Conservation (phyloP, 2,797 vertebrate genomes). For the Remorina albescens region DNA sequence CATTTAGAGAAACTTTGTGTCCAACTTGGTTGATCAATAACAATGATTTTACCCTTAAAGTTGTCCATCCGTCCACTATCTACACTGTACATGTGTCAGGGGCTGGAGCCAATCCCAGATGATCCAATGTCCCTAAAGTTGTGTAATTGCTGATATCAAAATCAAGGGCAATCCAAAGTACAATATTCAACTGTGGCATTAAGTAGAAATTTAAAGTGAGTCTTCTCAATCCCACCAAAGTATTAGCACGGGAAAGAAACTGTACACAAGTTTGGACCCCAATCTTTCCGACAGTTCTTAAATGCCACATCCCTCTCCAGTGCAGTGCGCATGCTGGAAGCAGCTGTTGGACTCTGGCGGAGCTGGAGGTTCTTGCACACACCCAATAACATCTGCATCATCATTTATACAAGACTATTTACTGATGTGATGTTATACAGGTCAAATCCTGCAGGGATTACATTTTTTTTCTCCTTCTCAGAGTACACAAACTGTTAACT, state of each 20-base stretch:
- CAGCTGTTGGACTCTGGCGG: conserved; percentile 61
- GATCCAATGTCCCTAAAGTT: no score
- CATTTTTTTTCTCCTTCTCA: no score
- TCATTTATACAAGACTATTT: conserved; percentile 17
- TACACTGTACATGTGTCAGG: no score
- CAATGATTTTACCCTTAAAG: background rate
- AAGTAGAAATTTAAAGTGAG: background rate
- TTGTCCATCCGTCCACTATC: no score
- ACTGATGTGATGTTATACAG: background rate
- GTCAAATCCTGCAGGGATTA: background rate
- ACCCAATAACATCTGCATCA: conserved; percentile 51
- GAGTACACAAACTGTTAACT: background rate
- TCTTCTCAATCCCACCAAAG: no score
- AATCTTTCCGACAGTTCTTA: background rate
- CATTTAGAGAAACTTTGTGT: no score
- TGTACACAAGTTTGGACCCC: background rate
- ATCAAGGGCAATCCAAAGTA: background rate
- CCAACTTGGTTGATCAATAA: no score
- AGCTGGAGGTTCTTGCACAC: conserved; percentile 22
- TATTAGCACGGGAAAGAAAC: background rate
- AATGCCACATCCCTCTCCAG: conserved; percentile 20
- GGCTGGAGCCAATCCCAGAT: no score
- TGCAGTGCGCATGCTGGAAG: conserved; percentile 63
- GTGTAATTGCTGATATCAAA: no score
- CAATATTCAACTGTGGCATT: background rate